Conservation (phyloP, 2,797 vertebrate species). For the Spinibarbus caldwelli region DNA sequence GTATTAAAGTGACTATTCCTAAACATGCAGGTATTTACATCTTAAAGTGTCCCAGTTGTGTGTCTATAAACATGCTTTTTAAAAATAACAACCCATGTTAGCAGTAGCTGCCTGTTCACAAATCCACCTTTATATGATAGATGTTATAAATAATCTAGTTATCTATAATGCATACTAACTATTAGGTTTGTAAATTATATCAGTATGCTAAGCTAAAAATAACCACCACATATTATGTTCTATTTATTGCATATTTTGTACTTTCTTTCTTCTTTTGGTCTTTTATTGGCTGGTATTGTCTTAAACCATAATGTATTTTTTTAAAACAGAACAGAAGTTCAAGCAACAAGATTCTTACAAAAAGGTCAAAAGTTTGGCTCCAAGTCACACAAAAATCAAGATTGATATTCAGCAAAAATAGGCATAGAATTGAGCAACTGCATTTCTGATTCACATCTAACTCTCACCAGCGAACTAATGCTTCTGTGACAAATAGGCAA, state of each 20-base stretch:
- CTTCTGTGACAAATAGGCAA: conserved; percentile 44
- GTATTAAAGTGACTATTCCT: neutral
- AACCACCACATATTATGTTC: neutral
- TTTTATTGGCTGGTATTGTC: neutral
- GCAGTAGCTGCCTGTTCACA: neutral
- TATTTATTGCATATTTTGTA: conserved; percentile 4
- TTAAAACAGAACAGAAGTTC: conserved; percentile 21
- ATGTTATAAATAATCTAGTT: neutral
- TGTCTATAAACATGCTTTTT: neutral
- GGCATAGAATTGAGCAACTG: neutral
- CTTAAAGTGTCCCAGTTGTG: neutral
- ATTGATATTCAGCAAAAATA: conserved; percentile 23
- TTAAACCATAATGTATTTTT: neutral
- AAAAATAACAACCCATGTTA: neutral
- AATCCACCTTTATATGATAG: neutral
- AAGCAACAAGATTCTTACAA: conserved; percentile 49
- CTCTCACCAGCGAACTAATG: conserved; percentile 6
- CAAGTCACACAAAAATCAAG: conserved; percentile 29
- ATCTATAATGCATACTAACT: no score
- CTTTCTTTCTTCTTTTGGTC: neutral
- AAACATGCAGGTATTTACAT: neutral
- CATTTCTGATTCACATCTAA: neutral
- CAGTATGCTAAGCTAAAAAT: neutral
- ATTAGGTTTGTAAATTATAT: neutral
- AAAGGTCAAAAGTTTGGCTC: conserved; percentile 46